phyloP scores from a whole-genome alignment of 2,797 vertebrate genomes.

The Furcifer pardalis region DNA sequence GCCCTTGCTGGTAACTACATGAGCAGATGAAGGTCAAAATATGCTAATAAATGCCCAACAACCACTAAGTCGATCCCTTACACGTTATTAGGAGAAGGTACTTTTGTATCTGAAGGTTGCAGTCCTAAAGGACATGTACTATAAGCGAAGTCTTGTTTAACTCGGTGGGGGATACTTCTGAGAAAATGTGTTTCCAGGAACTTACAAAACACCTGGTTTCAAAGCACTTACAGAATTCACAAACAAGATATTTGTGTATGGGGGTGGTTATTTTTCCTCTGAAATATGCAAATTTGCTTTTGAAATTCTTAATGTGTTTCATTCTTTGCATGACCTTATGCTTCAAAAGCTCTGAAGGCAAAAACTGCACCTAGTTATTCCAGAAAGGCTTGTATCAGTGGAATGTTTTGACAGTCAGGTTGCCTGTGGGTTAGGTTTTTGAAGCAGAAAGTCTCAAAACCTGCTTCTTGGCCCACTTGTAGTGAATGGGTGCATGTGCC shows the following conservation, averaged over 20 bases:
- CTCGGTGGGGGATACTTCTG: background rate
- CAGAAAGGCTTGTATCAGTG: constrained; percentile 40
- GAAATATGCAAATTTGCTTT: constrained; percentile 49
- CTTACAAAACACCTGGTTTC: no score
- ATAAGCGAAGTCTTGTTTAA: background rate
- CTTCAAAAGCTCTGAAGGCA: background rate
- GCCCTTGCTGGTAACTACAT: background rate
- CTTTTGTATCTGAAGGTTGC: background rate
- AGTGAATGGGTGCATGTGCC: background rate
- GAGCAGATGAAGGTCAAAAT: background rate
- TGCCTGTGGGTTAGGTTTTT: background rate
- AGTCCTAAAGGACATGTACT: background rate
- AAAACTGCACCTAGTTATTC: background rate
- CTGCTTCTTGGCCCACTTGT: background rate
- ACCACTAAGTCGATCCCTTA: background rate
- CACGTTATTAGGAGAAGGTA: no score
- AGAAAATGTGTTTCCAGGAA: background rate
- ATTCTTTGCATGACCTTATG: background rate
- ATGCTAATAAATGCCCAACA: background rate
- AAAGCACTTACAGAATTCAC: constrained; percentile 61
- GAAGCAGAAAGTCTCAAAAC: background rate
- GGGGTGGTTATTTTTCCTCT: constrained; percentile 47
- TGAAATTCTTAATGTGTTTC: background rate
- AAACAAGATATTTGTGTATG: constrained; percentile 41
- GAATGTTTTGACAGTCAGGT: constrained; percentile 55